Base-by-base conservation (phyloP, 1,140 invertebrate genomes). In the Papilio glaucus region DNA sequence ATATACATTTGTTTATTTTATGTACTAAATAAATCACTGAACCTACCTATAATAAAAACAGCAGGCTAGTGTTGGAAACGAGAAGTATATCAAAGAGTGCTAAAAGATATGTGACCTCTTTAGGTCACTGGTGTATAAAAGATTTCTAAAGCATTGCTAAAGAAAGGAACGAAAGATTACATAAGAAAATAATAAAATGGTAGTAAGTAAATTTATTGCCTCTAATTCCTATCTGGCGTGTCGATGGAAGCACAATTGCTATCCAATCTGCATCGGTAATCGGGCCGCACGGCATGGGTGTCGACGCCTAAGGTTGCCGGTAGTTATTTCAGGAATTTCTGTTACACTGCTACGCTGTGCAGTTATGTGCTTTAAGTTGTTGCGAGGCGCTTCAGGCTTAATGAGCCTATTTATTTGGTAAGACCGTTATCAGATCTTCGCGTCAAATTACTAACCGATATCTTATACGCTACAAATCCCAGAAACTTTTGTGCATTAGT, bases 271-370 rank as follows among this genome's bases (percentile, higher is more conserved):
- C 49, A 77, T 75, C 77, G 67, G 67, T 77, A 73, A 79, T 79
- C 72, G 41, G 71, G 21, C 10, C 39, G 45, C 74, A 60, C 42
- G 65, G 53, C 53, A 72, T 57, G 42, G 74, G 29, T 33, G 29
- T 33, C 29, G 29, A 33, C 29, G 29, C 29, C 29, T 33, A 33
- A 6, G 29, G 29, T n/a, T 76, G 73, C 62, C 76, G 65, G 78
- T 71, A 68, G 77, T 73, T 77, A 72, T 75, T 77, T 77, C 26
- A 61, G 78, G 80, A 76, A 79, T 82, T 81, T 76, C 69, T 70
- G 53, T 71, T 73, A 76, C 75, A 72, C 57, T 76, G 74, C 62
- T 49, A 62, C 41, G 53, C 65, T 63, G 45, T 26, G 57, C 68
- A 42, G 37, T 38, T 42, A 65, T 69, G n/a, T 18, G 42, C 41